Conservation (phyloP, 2,888 invertebrate genomes). For the Thelaira solivaga region DNA sequence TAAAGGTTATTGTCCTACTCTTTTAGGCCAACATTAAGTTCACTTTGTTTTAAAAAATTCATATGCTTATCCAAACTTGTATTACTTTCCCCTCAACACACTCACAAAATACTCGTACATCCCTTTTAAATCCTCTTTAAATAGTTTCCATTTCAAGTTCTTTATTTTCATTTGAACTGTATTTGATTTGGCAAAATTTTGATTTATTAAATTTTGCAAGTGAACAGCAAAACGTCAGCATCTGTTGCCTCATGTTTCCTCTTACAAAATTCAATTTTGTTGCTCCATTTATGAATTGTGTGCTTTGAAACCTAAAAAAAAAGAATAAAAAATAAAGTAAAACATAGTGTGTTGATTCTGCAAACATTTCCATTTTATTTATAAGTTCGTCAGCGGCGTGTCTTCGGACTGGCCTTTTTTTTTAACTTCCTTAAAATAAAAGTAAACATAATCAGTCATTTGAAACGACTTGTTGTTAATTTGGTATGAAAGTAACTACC, state of each 20-base stretch:
- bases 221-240: slow-evolving; percentile 26
- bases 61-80: too few relatives aligned
- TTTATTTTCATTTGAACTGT: not conserved
- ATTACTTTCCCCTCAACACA: too few relatives aligned
- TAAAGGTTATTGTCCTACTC: too few relatives aligned
- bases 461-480: not conserved
- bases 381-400: too few relatives aligned
- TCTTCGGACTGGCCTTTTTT: not conserved
- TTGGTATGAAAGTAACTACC: not conserved
- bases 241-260: slow-evolving; percentile 20
- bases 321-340: too few relatives aligned
- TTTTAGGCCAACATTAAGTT: too few relatives aligned
- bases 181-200: slow-evolving; percentile 6
- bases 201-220: slow-evolving; percentile 32
- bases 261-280: not conserved
- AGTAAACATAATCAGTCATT: not conserved
- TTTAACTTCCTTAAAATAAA: not conserved
- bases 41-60: too few relatives aligned
- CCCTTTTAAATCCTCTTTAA: not conserved
- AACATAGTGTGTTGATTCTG: not conserved
- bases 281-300: not conserved
- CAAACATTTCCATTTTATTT: slow-evolving; percentile 6
- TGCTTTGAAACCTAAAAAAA: not conserved
- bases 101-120: too few relatives aligned
- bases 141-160: not conserved